Evolutionary conservation across 1,140 invertebrate genomes (phyloP).

Genomic region (Penaeus chinensis): DNA sequence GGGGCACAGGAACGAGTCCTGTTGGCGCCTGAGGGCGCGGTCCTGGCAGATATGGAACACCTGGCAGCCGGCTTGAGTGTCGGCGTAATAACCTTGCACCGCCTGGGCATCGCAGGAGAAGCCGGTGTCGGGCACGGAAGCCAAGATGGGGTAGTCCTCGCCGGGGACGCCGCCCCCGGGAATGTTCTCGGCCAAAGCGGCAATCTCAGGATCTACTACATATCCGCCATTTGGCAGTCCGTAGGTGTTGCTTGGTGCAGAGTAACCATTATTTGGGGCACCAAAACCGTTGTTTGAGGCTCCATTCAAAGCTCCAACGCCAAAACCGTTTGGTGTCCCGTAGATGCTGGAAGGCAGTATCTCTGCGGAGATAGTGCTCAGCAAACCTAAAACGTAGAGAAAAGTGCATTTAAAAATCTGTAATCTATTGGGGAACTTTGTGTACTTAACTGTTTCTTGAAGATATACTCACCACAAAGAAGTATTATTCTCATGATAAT

Average conservation of each 20-base stretch:
- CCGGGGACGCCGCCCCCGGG: conserved; percentile 12
- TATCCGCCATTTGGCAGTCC: neutral
- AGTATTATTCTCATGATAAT: no score
- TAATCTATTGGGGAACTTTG: neutral
- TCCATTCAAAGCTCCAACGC: neutral
- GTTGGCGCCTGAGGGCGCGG: no score
- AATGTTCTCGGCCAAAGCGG: neutral
- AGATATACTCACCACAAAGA: no score
- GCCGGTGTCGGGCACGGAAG: no score
- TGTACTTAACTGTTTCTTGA: neutral
- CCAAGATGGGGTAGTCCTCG: no score
- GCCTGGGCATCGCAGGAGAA: no score
- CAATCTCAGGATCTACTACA: neutral
- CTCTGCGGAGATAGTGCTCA: neutral
- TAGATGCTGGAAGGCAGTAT: neutral
- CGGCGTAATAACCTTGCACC: no score
- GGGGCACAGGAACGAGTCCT: no score
- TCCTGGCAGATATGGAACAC: no score
- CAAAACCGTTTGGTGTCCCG: neutral
- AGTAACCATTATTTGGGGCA: neutral
- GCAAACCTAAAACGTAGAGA: neutral
- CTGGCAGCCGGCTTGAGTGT: no score
- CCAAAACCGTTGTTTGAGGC: conserved; percentile 5
- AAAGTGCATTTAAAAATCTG: no score
- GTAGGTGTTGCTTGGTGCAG: neutral